phyloP scores from a whole-genome alignment of 30 jellyfish, hydroid and myxozoan genomes.

The Clytia hemisphaerica region DNA sequence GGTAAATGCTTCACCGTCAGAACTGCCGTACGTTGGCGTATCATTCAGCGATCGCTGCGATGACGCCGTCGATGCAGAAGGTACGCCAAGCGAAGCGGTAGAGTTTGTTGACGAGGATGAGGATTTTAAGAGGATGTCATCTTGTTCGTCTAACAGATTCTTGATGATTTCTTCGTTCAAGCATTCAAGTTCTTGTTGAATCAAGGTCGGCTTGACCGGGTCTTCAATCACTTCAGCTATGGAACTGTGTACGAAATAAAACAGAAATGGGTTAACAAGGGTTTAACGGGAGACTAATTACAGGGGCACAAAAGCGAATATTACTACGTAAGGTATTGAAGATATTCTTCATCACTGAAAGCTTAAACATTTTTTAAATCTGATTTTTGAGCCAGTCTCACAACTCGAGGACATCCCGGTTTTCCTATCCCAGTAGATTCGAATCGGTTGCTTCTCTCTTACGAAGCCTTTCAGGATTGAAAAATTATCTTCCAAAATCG shows the following conservation, averaged over 20 bases:
- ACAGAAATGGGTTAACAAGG: not conserved
- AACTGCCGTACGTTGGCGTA: too few species aligned
- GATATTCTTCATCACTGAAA: not conserved
- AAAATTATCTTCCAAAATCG: too few species aligned
- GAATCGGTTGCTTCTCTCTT: too few species aligned
- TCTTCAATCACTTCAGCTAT: conserved; percentile 18
- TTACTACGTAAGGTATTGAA: not conserved
- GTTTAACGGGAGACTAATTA: not conserved
- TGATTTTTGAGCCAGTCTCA: conserved; percentile 37
- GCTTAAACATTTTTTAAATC: conserved; percentile 44
- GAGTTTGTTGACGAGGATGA: too few species aligned
- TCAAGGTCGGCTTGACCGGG: conserved; percentile 14
- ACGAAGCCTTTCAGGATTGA: too few species aligned
- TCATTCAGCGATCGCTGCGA: too few species aligned
- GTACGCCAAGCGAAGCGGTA: too few species aligned
- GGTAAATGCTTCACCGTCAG: too few species aligned
- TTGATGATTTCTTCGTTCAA: conserved; percentile 23
- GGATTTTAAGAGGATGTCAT: too few species aligned
- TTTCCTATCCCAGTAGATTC: too few species aligned
- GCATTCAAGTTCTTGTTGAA: conserved; percentile 17
- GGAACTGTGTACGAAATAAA: not conserved
- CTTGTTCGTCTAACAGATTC: conserved; percentile 7
- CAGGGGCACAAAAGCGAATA: not conserved
- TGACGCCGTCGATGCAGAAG: too few species aligned
- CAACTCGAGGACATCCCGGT: conserved; percentile 9